Conservation (phyloP, 2,113 vertebrate genomes). For the Neogale vison region DNA sequence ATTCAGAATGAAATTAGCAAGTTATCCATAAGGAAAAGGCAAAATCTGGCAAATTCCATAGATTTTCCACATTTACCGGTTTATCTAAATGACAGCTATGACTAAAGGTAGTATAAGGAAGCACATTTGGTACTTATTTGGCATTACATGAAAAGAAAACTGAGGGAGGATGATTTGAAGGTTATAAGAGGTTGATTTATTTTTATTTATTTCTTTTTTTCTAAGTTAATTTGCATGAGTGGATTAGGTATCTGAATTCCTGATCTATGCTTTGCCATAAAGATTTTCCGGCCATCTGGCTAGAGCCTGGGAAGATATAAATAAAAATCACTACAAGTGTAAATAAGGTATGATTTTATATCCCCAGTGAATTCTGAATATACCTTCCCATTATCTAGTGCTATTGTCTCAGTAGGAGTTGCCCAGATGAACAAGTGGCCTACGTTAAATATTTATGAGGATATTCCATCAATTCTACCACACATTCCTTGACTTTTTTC, state of each 20-base stretch:
- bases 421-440: not conserved
- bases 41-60: not conserved
- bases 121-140: not conserved
- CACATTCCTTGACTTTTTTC: not conserved
- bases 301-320: not conserved
- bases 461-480: not conserved
- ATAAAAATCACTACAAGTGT: not conserved
- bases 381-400: not conserved
- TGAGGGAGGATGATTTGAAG: not conserved
- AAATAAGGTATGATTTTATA: not conserved
- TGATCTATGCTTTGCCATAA: not conserved
- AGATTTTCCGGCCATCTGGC: not conserved
- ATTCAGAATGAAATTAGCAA: conserved; percentile 40
- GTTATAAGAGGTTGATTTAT: not conserved
- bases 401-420: not conserved
- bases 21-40: conserved; percentile 31
- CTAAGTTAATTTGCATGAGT: not conserved
- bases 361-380: not conserved
- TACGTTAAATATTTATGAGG: not conserved
- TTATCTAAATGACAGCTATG: not conserved
- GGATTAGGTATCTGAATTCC: conserved; percentile 15
- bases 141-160: not conserved
- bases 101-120: not conserved
- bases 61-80: not conserved
- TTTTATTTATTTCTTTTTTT: conserved; percentile 42